Base-by-base conservation (phyloP, 2,888 invertebrate genomes). In the Amiota communis region DNA sequence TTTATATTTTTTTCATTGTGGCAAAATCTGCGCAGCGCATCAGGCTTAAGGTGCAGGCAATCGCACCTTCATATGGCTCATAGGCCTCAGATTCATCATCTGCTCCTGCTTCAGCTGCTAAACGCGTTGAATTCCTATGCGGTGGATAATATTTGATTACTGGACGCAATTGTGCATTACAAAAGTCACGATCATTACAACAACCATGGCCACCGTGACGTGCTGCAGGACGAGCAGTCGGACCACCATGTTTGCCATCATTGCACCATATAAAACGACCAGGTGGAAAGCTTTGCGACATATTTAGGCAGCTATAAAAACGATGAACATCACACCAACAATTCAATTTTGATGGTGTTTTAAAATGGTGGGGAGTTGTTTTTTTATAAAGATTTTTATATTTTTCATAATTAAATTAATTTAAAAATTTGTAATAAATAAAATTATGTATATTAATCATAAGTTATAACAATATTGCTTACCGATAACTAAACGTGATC, bases 401-500 rank as follows among this genome's bases (percentile, higher is more conserved):
- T 47, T 68, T 73, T 51, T 59, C 74, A 57, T 59, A 46, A 63
- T 68, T 53, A 56, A 59, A 59, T 59, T 4, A 59, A 36, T 36
- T 72, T 59, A 51, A 57, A 68, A 51, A 68, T 36, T 36, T 36
- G 8, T 49, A 56, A 74, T 65, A 53, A 71, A 36, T 64, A 20
- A 51, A 15, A 53, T 17, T 70, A 49, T 61, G 2, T 36, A 36
- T 36, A 36, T 6, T 36, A 6, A 6, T 6, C n/a, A 46, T 53
- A 67, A 10, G 64, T 59, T 59, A 51, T 12, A 53, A 73, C 68
- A 69, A 61, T 15, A 70, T 36, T 73, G 90, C 92, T 92, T 93
- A 97, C 97, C 96, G 94, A 91, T 94, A 95, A 72, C 93, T 93
- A 88, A 93, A 93, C 80, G 92, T 84, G 68, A 87, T 83, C 64